Evolutionary conservation across 1,140 invertebrate genomes (phyloP).

Genomic region (Pseudomyrmex flavicornis): DNA sequence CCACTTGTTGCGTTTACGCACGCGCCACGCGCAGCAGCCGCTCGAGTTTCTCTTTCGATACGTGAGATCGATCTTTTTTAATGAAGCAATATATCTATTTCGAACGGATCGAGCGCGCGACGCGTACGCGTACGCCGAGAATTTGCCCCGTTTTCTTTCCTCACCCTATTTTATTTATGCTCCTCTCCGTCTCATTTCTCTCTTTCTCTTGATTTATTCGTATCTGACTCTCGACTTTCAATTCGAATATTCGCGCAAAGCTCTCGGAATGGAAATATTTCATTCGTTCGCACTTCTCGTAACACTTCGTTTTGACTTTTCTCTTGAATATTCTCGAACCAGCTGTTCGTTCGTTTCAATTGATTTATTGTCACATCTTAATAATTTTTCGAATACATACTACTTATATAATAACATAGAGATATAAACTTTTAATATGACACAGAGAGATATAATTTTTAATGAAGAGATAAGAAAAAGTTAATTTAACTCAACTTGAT

Average conservation of each 20-base stretch:
- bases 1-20: constrained; percentile 53
- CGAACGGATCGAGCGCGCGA: not conserved
- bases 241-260: constrained; percentile 5
- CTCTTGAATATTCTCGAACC: not conserved
- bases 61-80: constrained; percentile 26
- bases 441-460: too few species aligned
- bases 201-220: constrained; percentile 14
- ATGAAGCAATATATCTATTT: constrained; percentile 47
- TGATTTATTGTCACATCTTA: too few species aligned
- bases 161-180: constrained; percentile 21
- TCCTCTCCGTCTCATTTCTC: not conserved
- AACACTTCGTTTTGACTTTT: constrained; percentile 23
- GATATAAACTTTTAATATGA: too few species aligned
- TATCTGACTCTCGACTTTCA: constrained; percentile 4
- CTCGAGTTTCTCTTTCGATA: constrained; percentile 48
- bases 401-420: too few species aligned
- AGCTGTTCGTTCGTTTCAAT: too few species aligned
- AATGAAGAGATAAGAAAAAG: too few species aligned
- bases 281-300: not conserved
- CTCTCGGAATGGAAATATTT: too few species aligned
- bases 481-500: too few species aligned
- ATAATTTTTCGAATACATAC: too few species aligned
- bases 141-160: constrained; percentile 18
- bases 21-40: constrained; percentile 41
- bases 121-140: not conserved